A percentile compares a stretch with the other conserved stretches of the same genome.
These are phyloP conservation scores for Octonoba sinensis DNA, from an alignment of 2,888 invertebrate species.

Conservation along the genomic window DNA sequence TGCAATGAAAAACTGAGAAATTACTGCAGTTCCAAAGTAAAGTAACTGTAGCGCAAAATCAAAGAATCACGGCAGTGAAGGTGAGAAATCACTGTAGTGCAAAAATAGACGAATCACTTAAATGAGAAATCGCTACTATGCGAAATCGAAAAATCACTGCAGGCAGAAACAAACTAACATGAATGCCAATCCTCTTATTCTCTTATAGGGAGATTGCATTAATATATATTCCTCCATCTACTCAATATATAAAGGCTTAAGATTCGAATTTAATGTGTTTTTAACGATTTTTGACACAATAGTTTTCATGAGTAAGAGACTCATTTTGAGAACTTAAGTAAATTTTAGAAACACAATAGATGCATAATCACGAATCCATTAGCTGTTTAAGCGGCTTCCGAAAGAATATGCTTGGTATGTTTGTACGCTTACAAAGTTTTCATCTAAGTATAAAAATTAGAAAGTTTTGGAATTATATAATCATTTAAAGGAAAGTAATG, in stretches of 20 bases:
- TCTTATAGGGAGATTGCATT: neutral
- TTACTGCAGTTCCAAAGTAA: too few relatives aligned
- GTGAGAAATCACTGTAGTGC: too few relatives aligned
- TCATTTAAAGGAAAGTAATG: too few relatives aligned
- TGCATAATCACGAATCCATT: slow-evolving; percentile 49
- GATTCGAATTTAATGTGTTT: slow-evolving; percentile 55
- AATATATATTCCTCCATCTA: slow-evolving; percentile 25
- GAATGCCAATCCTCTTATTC: too few relatives aligned
- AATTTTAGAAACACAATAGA: slow-evolving; percentile 40
- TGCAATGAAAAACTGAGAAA: too few relatives aligned
- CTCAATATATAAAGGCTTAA: slow-evolving; percentile 31
- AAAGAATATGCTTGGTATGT: too few relatives aligned
- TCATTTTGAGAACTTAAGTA: slow-evolving; percentile 32
- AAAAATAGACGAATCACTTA: too few relatives aligned
- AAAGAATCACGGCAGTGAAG: too few relatives aligned
- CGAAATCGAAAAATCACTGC: neutral
- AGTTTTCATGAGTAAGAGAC: slow-evolving; percentile 29
- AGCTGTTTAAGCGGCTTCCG: neutral
- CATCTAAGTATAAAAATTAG: too few relatives aligned
- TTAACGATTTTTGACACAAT: slow-evolving; percentile 54
- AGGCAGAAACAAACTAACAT: neutral
- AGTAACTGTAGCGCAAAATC: too few relatives aligned
- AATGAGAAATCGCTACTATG: neutral
- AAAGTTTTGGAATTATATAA: too few relatives aligned
- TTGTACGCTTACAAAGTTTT: too few relatives aligned